Base-by-base conservation (phyloP, 2,797 vertebrate genomes). In the Basileuterus tristriatus region DNA sequence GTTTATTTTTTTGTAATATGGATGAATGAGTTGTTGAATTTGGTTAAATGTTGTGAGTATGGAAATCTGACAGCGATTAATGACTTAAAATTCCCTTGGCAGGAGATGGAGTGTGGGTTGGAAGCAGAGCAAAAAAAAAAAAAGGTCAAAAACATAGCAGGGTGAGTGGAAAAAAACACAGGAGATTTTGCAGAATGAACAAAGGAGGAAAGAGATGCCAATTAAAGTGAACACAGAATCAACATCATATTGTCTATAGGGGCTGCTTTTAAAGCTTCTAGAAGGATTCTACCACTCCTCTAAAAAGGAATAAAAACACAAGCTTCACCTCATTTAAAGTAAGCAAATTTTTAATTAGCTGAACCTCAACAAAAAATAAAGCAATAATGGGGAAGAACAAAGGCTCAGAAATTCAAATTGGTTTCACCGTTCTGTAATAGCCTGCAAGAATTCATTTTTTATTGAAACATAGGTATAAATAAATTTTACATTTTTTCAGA, bases 11-110 rank as follows among this genome's bases (percentile, higher is more conserved):
- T 47, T 92, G 60, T 37, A 56, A 81, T 65, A 72, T 62, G 23
- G 43, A 71, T 87, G 78, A 89, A 84, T 79, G n/a, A 75, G 52
- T 75, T 85, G 41, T 80, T 89, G 62, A 89, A 85, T 78, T 83
- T 17, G 15, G n/a, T 77, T 80, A 67, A 75, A 69, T 63, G 16
- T 62, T 91, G n/a, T 68, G n/a, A 59, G 36, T 69, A 64, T 78
- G 44, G 49, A 89, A 93, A 85, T 78, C n/a, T 87, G 75, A 94
- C 56, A 56, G 29, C 0, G 0, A 81, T 94, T 94, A 94, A 87
- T 69, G 34, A 37, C 50, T 93, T 85, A 71, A 76, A 93, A 85
- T 91, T 91, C 64, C 83, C 49, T 92, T 96, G 81, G 64, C 75
- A 92, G 47, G 55, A 82, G 26, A 49, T 87, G 36, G 76, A 89